Evolutionary conservation across 37 sponge, comb jelly and placozoan genomes (phyloP).

Genomic region (Chondrilla cf. caribensis): DNA sequence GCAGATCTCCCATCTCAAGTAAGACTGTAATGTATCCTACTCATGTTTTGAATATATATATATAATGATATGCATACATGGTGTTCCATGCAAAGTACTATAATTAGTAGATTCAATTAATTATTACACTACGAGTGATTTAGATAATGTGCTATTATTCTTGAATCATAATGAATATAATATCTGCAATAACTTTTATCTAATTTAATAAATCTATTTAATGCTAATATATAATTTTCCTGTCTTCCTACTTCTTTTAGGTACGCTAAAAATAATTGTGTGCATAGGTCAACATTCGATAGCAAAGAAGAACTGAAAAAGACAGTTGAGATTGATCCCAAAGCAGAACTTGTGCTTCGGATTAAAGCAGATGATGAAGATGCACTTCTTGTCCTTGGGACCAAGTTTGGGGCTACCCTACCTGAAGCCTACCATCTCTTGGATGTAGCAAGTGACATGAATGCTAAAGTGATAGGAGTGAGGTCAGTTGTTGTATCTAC

Average conservation of each 20-base stretch:
- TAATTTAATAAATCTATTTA: no score
- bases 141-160: no score
- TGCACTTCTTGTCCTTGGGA: conserved; percentile 62
- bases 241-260: neutral
- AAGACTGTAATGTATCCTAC: no score
- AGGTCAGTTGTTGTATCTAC: no score
- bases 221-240: neutral
- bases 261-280: conserved; percentile 68
- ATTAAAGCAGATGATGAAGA: conserved; percentile 78
- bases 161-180: no score
- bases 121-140: no score
- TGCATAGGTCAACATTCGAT: conserved; percentile 83
- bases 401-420: conserved; percentile 78
- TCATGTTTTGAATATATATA: neutral
- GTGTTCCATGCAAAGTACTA: neutral
- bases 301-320: conserved; percentile 82
- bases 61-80: neutral
- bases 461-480: conserved; percentile 75
- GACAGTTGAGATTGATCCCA: conserved; percentile 6
- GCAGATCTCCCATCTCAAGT: conserved; percentile 80
- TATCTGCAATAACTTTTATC: no score
- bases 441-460: conserved; percentile 54
- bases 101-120: neutral
- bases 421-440: conserved; percentile 46
- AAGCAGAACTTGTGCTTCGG: conserved; percentile 61